Evolutionary conservation across 2,113 vertebrate genomes (phyloP), one percentile per base, ranked within the genome.

Genomic region (Tylochromis polylepis): DNA sequence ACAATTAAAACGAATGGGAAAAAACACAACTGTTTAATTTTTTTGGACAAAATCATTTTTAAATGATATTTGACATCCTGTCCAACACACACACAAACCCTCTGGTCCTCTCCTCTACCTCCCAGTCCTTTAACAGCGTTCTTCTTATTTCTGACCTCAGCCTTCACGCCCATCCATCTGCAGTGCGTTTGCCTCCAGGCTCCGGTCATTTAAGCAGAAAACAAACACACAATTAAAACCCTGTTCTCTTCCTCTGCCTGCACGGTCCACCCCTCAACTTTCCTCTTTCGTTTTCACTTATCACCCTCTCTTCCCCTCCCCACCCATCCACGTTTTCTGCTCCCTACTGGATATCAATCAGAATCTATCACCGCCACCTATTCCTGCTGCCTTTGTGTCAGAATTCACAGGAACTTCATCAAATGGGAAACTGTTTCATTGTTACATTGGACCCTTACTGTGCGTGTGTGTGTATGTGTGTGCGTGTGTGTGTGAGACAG

Each of bases 311-410:
- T 11, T 1, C 27, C 57, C 46, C 3, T 22, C 16, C 78, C 34
- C 79, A 12, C 31, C 60, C 79, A 8, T 24, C 46, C 80, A 34
- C 78, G 41, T 79, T 81, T 88, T 34, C 85, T 77, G 59, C 59
- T 92, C 95, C 91, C 96, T 55, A 86, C 92, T 95, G 95, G 95
- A 95, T 95, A 96, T 96, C 95, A 96, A 96, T 96, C 96, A 96
- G 94, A 95, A 92, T 93, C 94, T 95, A 94, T 96, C 96, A 95
- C 94, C 95, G 31, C 88, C 88, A 88, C 91, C 93, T 95, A 88
- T 94, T 95, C 92, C 94, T 93, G 92, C 91, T 92, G 92, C 91
- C 93, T 59, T 88, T 93, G 95, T 95, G 95, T 95, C 94, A 96
- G 95, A 96, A 96, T 95, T 96, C 94, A 93, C 95, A 95, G 94